Base-by-base conservation (phyloP, 37 sponge, comb jelly and placozoan genomes). In the Geodia barretti region DNA sequence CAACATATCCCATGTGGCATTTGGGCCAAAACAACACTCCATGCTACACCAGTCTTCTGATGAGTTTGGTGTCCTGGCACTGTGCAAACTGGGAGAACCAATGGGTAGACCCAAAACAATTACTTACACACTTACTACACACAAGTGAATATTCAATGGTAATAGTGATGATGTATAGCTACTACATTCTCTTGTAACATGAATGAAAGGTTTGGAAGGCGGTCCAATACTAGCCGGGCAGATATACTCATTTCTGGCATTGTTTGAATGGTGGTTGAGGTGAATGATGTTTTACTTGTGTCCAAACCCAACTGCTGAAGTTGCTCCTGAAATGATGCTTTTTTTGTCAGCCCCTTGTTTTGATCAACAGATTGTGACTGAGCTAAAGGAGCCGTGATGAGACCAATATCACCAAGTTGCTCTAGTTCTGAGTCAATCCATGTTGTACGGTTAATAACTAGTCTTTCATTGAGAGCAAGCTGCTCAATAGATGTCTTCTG, bases 151-250 rank as follows among this genome's bases (percentile, higher is more conserved):
- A n/a, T n/a, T n/a, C n/a, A n/a, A n/a, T n/a, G n/a, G n/a, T n/a
- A n/a, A n/a, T n/a, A n/a, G n/a, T n/a, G n/a, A n/a, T n/a, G n/a
- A n/a, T n/a, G n/a, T n/a, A n/a, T n/a, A n/a, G n/a, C n/a, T n/a
- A n/a, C n/a, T n/a, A n/a, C n/a, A n/a, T n/a, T n/a, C n/a, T 85
- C 79, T 24, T 40, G 24, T 39, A 91, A 68, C 93, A 93, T 93
- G 70, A 93, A 93, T 30, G 86, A 76, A 2, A 93, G 77, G 35
- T 93, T 86, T 2, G 93, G 93, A 26, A 93, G 71, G 23, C 73
- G 73, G 0, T 85, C 78, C 21, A 93, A 62, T 0, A 89, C 62
- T 1, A 75, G 30, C 38, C 66, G 54, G 36, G 90, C 81, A 23
- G 74, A 38, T 4, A 72, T 23, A 60, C 85, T 89, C 64, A 89